phyloP scores from a whole-genome alignment of 1,140 invertebrate genomes.

The Solenopsis fugax region DNA sequence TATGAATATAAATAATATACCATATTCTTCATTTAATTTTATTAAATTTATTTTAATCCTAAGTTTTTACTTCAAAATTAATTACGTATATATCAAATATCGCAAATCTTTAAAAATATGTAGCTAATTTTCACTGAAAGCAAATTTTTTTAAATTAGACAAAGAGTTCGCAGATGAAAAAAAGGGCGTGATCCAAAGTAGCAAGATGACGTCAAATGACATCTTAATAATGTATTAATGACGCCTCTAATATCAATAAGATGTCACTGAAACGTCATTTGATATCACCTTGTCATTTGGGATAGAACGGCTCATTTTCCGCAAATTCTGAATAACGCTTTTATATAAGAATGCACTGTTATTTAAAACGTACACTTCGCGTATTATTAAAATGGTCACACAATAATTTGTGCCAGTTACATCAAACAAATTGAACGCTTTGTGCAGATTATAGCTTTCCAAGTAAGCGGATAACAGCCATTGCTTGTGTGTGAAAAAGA shows the following conservation, averaged over 20 bases:
- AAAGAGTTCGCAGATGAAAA: not conserved
- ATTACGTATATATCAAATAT: constrained; percentile 4
- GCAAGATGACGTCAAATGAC: too few relatives aligned
- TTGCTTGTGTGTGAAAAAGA: constrained; percentile 29
- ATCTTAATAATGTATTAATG: too few relatives aligned
- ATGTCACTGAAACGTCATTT: too few relatives aligned
- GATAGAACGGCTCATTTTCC: not conserved
- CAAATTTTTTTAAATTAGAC: not conserved
- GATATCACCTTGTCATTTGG: too few relatives aligned
- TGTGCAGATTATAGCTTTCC: not conserved
- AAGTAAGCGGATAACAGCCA: not conserved
- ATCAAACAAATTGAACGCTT: constrained; percentile 30
- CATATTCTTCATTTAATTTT: not conserved
- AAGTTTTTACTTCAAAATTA: not conserved
- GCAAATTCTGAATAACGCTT: not conserved
- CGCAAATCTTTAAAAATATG: not conserved
- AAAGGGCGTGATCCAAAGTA: not conserved
- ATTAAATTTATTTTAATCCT: not conserved
- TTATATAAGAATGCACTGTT: not conserved
- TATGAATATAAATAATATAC: not conserved
- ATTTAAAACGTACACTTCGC: not conserved
- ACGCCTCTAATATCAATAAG: too few relatives aligned
- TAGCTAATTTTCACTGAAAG: not conserved
- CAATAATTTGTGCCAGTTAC: not conserved
- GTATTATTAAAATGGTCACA: constrained; percentile 2